Evolutionary conservation across 2,888 invertebrate genomes (phyloP), one percentile per base, ranked within the genome.

Genomic region (Pristionchus fissidentatus): DNA sequence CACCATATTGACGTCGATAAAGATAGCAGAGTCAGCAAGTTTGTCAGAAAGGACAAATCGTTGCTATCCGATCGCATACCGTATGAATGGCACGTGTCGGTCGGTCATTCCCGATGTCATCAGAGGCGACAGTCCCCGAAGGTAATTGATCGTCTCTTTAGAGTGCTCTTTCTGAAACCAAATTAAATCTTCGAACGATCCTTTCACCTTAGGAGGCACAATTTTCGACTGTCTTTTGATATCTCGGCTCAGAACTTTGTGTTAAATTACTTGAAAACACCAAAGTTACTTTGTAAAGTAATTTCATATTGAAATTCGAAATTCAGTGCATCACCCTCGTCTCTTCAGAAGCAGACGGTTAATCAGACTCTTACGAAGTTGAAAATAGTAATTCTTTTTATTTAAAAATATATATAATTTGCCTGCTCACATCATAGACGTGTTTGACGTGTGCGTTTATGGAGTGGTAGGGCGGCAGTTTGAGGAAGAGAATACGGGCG

Each of bases 391-490:
- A 32, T 32, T 62, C 26, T n/a, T 15, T 32, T 15, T n/a, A n/a
- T 70, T 70, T 8, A n/a, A 4, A 62, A 62, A 62, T 5, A 62
- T n/a, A 32, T 29, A 29, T 62, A 29, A 29, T 29, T 32, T 4
- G 41, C 13, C 15, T 52, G 52, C 73, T 49, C 10, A 89, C 89
- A 81, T 88, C 86, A 84, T 89, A 90, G 84, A 92, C 87, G 77
- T 89, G 88, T 15, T 90, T 82, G 75, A 92, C 90, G 82, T 91
- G 91, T 75, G 89, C 88, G 77, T 90, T 91, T 66, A 91, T 90
- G 3, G 90, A 91, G 79, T 91, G 92, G 83, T 90, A 91, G 41
- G 89, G 88, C 49, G 90, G 89, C 41, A 90, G 84, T 35, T 87
- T 81, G 38, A 92, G 85, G 55, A 89, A 88, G 15, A 92, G 84